Evolutionary conservation across 2,888 invertebrate genomes (phyloP).

Genomic region (Zeuzera pyrina): DNA sequence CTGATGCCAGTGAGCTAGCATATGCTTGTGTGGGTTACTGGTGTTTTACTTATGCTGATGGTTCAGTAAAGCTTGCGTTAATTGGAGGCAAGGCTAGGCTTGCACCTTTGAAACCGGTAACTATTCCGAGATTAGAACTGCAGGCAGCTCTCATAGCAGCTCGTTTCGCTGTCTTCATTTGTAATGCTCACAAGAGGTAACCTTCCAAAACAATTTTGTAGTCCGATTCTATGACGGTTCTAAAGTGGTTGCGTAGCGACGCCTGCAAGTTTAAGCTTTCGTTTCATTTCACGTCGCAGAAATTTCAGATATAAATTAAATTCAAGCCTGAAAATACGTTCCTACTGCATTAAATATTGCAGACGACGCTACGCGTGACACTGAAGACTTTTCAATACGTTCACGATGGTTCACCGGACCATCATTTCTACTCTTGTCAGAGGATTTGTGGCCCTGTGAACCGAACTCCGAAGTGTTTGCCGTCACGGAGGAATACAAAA

Average conservation of each 20-base stretch:
- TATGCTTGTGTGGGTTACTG: background rate
- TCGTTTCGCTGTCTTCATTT: background rate
- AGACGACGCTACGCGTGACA: too few relatives aligned
- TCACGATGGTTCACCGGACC: too few relatives aligned
- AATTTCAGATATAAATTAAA: too few relatives aligned
- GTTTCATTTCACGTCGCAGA: background rate
- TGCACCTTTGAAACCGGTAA: background rate
- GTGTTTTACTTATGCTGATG: background rate
- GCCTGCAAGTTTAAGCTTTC: background rate
- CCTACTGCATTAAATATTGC: background rate
- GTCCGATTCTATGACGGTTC: background rate
- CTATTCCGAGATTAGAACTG: background rate
- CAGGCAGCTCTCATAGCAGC: too few relatives aligned
- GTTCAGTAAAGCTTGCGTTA: too few relatives aligned
- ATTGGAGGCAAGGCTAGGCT: background rate
- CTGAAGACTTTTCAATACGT: too few relatives aligned
- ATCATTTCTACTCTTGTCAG: too few relatives aligned
- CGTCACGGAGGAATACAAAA: too few relatives aligned
- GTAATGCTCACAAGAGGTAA: too few relatives aligned
- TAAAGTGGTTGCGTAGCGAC: background rate
- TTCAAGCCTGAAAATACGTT: background rate
- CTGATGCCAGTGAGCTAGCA: background rate
- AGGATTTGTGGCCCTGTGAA: too few relatives aligned
- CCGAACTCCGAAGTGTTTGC: too few relatives aligned
- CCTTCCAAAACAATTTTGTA: too few relatives aligned